A percentile compares a stretch with the other conserved stretches of the same genome.
Evolutionary conservation across 2,888 invertebrate genomes (phyloP).

Genomic region (Drosophila infuscata): DNA sequence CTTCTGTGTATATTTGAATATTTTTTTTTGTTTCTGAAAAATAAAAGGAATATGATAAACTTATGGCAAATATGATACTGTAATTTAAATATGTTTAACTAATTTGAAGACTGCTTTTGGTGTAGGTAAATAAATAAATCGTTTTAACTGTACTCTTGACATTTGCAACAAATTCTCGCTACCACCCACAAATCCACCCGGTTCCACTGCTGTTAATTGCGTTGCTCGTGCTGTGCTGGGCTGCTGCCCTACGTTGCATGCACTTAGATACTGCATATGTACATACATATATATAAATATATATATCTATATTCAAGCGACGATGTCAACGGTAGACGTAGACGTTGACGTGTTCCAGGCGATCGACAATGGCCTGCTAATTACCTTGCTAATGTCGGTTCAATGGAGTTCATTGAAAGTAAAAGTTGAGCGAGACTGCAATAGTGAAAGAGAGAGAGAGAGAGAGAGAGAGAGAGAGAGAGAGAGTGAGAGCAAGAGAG

Average conservation of each 20-base stretch:
- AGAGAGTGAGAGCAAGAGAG: background rate
- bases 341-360: conserved; percentile 56
- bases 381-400: conserved; percentile 75
- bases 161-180: conserved; percentile 34
- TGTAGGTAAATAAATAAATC: conserved; percentile 10
- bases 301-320: conserved; percentile 32
- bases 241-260: conserved; percentile 39
- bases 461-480: background rate
- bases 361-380: conserved; percentile 74
- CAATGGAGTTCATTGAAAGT: conserved; percentile 80
- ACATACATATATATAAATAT: background rate
- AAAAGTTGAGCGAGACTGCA: conserved; percentile 59
- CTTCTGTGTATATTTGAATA: no score
- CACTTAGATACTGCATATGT: conserved; percentile 29
- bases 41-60: no score
- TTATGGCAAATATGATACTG: no score
- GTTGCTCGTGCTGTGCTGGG: conserved; percentile 24
- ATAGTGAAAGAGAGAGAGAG: background rate
- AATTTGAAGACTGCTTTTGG: background rate
- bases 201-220: conserved; percentile 42
- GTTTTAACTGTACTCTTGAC: conserved; percentile 3
- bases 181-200: background rate
- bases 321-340: conserved; percentile 53
- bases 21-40: no score
- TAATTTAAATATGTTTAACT: background rate